Evolutionary conservation across 1,140 invertebrate genomes (phyloP).

Genomic region (Drosophila quadrilineata): DNA sequence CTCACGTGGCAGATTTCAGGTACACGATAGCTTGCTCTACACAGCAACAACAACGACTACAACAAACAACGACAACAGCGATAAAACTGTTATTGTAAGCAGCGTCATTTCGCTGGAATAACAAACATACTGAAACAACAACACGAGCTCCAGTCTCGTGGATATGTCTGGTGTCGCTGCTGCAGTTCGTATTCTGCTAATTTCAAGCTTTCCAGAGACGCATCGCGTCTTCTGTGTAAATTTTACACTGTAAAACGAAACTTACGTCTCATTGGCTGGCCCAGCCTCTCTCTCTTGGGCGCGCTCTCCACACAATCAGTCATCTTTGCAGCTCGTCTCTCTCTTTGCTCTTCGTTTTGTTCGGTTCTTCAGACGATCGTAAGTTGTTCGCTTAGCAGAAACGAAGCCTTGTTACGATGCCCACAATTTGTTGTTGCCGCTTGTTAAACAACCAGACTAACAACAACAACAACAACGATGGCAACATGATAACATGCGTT

Average conservation of each 20-base stretch:
- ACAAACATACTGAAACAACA: constrained; percentile 20
- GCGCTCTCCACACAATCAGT: background rate
- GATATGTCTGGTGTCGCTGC: background rate
- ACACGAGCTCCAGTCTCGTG: background rate
- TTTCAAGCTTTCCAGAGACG: constrained; percentile 23
- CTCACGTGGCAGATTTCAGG: constrained; percentile 31
- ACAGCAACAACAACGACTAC: background rate
- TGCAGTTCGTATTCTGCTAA: constrained; percentile 23
- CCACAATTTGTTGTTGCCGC: constrained; percentile 16
- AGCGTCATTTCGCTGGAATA: constrained; percentile 22
- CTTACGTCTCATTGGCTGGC: background rate
- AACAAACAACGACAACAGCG: too few relatives aligned
- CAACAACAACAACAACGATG: constrained; percentile 21
- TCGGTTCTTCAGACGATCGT: too few relatives aligned
- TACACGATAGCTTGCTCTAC: constrained; percentile 14
- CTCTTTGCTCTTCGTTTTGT: background rate
- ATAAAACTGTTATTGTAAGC: background rate
- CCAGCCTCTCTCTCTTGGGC: background rate
- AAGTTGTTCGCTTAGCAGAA: background rate
- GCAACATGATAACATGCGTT: constrained; percentile 27
- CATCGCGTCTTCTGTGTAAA: constrained; percentile 25
- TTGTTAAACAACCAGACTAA: constrained; percentile 35
- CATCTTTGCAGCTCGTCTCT: background rate
- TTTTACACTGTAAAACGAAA: constrained; percentile 11
- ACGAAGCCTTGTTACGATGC: constrained; percentile 9